Base-by-base conservation (phyloP, 2,113 vertebrate genomes). In the Empidonax traillii region DNA sequence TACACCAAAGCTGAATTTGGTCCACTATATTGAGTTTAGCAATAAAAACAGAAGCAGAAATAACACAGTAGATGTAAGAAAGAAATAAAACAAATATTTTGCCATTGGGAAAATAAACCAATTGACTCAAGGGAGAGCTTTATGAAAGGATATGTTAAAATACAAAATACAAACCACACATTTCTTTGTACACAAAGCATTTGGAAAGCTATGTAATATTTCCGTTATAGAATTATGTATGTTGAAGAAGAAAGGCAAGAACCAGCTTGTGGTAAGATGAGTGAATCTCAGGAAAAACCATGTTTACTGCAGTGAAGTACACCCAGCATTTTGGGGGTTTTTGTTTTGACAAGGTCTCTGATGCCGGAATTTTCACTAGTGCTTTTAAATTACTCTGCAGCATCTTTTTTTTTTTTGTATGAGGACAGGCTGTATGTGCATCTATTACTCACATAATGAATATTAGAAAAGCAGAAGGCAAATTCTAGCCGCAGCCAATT, bases 1-100 rank as follows among this genome's bases (percentile, higher is more conserved):
- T 84, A 62, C 30, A 84, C 24, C 39, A 86, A 18, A 74, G n/a
- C 44, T 81, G 72, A 83, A 35, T 86, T 91, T 92, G 82, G 24
- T 24, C n/a, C 3, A 1, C 19, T 67, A 5, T 44, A 68, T 51
- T 86, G 75, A 84, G 18, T 83, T 91, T 14, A 41, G 33, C 30
- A 91, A 33, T 83, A 59, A 74, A 88, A 95, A 63, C 52, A 86
- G 59, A 80, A 51, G 12, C 21, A 83, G 9, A 83, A 90, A 71
- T 62, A 74, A 80, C 2, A 6, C 33, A 73, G 13, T 28, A 67
- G 21, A 31, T 44, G 51, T 81, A 69, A 80, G 17, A 30, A 12
- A 75, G 12, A 67, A 75, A 71, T 3, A 37, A 28, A 43, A 21
- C 6, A 76, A 66, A 59, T 76, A 63, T 10, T 3, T 58, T 85